These are phyloP conservation scores for Gavialis gangeticus DNA, from an alignment of 2,113 vertebrate species.

Conservation along the genomic window DNA sequence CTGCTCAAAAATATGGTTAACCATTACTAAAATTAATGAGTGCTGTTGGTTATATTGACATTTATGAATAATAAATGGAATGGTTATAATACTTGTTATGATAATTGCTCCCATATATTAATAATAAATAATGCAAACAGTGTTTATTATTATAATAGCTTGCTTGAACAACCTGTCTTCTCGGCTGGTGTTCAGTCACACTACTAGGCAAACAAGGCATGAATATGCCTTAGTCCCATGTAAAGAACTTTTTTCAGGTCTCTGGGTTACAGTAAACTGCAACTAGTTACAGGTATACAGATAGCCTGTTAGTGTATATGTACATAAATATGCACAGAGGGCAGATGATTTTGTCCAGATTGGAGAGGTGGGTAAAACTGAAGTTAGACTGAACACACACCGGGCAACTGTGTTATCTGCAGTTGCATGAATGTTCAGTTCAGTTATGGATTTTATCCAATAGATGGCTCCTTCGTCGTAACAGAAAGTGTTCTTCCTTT, in stretches of 20 bases:
- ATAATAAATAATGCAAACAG: background rate
- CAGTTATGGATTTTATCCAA: slow-evolving; percentile 73
- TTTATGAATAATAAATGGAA: background rate
- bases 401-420: background rate
- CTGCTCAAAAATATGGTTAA: background rate
- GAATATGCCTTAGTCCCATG: slow-evolving; percentile 30
- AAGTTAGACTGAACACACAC: background rate
- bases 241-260: slow-evolving; percentile 31
- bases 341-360: background rate
- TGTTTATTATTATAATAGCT: background rate
- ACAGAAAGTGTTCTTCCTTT: slow-evolving; percentile 59
- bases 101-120: background rate
- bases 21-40: background rate
- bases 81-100: background rate
- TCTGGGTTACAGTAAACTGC: slow-evolving; percentile 21
- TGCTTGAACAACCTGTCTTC: background rate
- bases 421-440: background rate
- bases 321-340: background rate
- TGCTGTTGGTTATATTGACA: background rate
- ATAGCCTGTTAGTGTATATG: background rate
- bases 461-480: slow-evolving; percentile 64
- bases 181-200: background rate
- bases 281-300: slow-evolving; percentile 28
- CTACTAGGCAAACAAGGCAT: slow-evolving; percentile 11
- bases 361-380: background rate